Conservation (phyloP, 1,140 invertebrate species). For the Drosophila sp. region DNA sequence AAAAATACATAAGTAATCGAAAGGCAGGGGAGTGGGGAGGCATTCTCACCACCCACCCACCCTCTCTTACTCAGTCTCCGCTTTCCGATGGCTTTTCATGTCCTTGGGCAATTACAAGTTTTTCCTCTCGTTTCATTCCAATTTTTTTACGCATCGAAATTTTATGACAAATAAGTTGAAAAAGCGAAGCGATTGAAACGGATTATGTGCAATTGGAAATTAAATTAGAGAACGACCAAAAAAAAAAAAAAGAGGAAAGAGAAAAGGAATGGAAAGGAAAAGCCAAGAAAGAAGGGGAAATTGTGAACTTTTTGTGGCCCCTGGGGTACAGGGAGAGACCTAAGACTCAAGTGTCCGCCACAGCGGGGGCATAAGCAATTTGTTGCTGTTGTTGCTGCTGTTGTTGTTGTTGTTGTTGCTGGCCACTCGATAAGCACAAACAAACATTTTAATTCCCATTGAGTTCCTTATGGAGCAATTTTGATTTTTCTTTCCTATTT, state of each 20-base stretch:
- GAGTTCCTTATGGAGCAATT: constrained; percentile 66
- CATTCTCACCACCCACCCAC: background rate
- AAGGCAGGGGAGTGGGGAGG: background rate
- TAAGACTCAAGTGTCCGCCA: constrained; percentile 51
- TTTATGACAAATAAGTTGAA: constrained; percentile 72
- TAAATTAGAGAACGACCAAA: constrained; percentile 56
- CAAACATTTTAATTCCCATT: constrained; percentile 79
- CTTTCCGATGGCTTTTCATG: constrained; percentile 3
- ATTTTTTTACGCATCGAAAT: constrained; percentile 72
- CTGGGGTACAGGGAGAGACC: constrained; percentile 17
- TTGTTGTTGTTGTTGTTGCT: constrained; percentile 37
- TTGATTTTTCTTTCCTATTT: constrained; percentile 16
- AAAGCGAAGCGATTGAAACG: constrained; percentile 52
- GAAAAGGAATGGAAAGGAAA: background rate
- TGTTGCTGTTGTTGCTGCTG: constrained; percentile 30
- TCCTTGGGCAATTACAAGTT: constrained; percentile 55
- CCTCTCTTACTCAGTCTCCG: background rate
- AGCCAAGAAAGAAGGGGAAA: constrained; percentile 24
- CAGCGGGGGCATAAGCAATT: constrained; percentile 44
- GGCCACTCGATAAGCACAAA: constrained; percentile 37
- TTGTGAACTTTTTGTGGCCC: constrained; percentile 2
- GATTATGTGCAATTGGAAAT: constrained; percentile 81
- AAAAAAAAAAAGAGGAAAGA: constrained; percentile 27
- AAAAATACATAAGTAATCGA: constrained; percentile 4
- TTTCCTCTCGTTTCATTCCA: constrained; percentile 43